These are phyloP conservation scores for Parambassis ranga DNA, from an alignment of 2,797 vertebrate genomes.

Conservation along the genomic window DNA sequence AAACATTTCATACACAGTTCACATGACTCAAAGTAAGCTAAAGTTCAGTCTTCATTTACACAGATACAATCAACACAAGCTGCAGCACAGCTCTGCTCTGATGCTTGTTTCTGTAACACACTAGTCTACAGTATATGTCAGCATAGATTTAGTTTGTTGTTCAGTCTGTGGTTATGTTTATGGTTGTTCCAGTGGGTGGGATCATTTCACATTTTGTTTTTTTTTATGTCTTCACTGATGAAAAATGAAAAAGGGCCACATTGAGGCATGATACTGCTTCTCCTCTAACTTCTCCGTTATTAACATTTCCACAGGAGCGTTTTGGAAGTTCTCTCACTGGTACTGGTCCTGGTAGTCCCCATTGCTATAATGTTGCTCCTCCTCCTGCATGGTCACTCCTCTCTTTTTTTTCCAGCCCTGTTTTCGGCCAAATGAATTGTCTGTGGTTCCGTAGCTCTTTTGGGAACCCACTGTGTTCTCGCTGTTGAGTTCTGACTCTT, in stretches of 20 bases:
- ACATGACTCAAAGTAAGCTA: slow-evolving; percentile 29
- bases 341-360: slow-evolving; percentile 82
- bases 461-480: slow-evolving; percentile 78
- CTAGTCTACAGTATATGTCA: slow-evolving; percentile 18
- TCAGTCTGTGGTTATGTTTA: neutral
- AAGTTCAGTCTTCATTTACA: slow-evolving; percentile 20
- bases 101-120: slow-evolving; percentile 16
- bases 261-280: slow-evolving; percentile 39
- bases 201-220: neutral
- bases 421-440: slow-evolving; percentile 78
- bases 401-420: slow-evolving; percentile 83
- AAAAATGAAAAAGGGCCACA: slow-evolving; percentile 11
- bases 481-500: slow-evolving; percentile 88
- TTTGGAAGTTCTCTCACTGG: slow-evolving; percentile 73
- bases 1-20: slow-evolving; percentile 39
- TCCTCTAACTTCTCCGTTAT: slow-evolving; percentile 10
- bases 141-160: neutral
- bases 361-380: slow-evolving; percentile 84
- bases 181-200: neutral
- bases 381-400: slow-evolving; percentile 80
- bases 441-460: slow-evolving; percentile 90
- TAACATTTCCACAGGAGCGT: slow-evolving; percentile 15
- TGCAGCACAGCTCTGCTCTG: neutral
- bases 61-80: neutral
- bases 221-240: neutral